Conservation (phyloP, 2,797 vertebrate species). For the Pogonophryne albipinna region DNA sequence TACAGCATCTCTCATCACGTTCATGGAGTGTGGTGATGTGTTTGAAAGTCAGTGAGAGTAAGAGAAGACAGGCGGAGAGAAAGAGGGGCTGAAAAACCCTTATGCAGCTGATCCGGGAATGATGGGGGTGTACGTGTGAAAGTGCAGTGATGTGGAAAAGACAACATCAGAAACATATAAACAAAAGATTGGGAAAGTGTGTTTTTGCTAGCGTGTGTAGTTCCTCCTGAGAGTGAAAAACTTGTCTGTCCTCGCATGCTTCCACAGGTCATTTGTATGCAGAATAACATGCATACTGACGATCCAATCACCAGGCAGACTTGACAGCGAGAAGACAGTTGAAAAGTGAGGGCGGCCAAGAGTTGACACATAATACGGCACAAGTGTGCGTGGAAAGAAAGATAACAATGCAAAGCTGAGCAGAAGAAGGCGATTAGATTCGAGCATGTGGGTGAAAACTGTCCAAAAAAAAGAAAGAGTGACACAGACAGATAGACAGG, state of each 20-base stretch:
- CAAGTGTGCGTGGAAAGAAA: neutral
- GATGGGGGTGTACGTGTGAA: constrained; percentile 48
- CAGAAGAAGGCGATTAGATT: constrained; percentile 16
- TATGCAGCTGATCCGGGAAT: constrained; percentile 64
- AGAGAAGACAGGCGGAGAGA: constrained; percentile 39
- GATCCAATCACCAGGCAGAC: constrained; percentile 40
- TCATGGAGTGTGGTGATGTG: constrained; percentile 20
- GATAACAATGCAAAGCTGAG: constrained; percentile 41
- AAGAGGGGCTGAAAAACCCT: constrained; percentile 47
- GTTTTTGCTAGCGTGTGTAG: neutral
- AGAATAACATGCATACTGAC: constrained; percentile 67
- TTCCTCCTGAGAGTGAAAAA: constrained; percentile 8
- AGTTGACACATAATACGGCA: constrained; percentile 53
- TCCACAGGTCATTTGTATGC: constrained; percentile 64
- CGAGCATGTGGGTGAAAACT: constrained; percentile 42
- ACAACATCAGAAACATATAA: constrained; percentile 70
- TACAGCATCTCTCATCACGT: constrained; percentile 58
- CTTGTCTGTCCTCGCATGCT: constrained; percentile 12
- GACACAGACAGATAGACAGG: constrained; percentile 52
- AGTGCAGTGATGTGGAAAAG: constrained; percentile 71
- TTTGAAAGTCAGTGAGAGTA: constrained; percentile 33
- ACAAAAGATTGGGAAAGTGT: constrained; percentile 51
- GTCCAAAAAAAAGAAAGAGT: constrained; percentile 44
- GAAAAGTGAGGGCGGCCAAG: constrained; percentile 52
- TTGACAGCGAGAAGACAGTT: constrained; percentile 67